A percentile compares a stretch with the other conserved stretches of the same genome.
Evolutionary conservation across 2,113 vertebrate genomes (phyloP).

Genomic region (Xenus cinereus): DNA sequence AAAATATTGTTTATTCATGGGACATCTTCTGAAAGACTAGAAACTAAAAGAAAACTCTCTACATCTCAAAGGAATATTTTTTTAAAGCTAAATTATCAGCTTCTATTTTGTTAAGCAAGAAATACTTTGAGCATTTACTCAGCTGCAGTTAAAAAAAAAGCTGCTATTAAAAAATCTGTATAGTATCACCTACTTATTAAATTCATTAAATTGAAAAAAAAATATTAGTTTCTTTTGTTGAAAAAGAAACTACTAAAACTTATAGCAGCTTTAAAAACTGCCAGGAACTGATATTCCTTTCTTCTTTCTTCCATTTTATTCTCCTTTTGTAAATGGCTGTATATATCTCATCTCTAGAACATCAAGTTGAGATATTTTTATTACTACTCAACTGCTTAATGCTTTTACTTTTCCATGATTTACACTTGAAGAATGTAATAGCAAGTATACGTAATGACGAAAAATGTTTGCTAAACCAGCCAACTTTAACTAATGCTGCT

Average conservation of each 20-base stretch:
- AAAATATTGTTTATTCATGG: constrained; percentile 17
- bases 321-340: neutral
- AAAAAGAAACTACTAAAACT: neutral
- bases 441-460: neutral
- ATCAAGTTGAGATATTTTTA: neutral
- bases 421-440: constrained; percentile 1
- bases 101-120: constrained; percentile 6
- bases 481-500: neutral
- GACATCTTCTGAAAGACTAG: constrained; percentile 21
- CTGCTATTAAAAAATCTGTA: neutral
- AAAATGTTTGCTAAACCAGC: neutral
- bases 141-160: neutral
- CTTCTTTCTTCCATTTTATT: neutral
- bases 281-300: neutral
- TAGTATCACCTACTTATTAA: neutral
- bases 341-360: neutral
- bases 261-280: neutral
- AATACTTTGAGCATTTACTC: neutral
- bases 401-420: constrained; percentile 20
- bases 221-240: neutral
- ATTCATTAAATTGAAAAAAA: neutral
- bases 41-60: neutral
- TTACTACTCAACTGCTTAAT: neutral
- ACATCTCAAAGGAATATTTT: neutral
- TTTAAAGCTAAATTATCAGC: neutral